phyloP scores from a whole-genome alignment of 37 sponge, comb jelly and placozoan genomes.

The Tethya wilhelma region DNA sequence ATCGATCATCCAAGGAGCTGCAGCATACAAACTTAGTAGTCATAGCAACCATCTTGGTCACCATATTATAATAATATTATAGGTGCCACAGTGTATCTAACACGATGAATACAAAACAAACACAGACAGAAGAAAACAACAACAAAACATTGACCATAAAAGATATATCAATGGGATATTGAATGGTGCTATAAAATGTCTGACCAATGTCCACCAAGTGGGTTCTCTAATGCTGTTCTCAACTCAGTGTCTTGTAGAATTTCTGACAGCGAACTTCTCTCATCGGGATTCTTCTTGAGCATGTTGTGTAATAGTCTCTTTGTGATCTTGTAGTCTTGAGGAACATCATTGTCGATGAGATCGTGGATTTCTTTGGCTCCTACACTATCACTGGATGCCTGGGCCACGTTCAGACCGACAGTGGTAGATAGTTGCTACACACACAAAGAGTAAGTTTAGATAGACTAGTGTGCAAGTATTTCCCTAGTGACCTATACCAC shows the following conservation, averaged over 20 bases:
- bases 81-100: too few relatives aligned
- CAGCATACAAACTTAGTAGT: too few relatives aligned
- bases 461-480: not conserved
- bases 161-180: not conserved
- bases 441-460: not conserved
- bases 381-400: slow-evolving; percentile 34
- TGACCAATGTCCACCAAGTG: slow-evolving; percentile 62
- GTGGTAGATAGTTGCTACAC: slow-evolving; percentile 16
- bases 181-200: slow-evolving; percentile 14
- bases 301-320: slow-evolving; percentile 65
- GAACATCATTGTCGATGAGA: slow-evolving; percentile 50
- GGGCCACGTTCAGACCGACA: slow-evolving; percentile 51
- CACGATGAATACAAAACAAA: not conserved
- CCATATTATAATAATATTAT: too few relatives aligned
- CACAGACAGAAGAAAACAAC: not conserved
- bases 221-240: slow-evolving; percentile 61
- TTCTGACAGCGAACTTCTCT: slow-evolving; percentile 70
- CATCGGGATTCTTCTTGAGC: slow-evolving; percentile 72
- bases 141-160: not conserved
- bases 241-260: slow-evolving; percentile 76
- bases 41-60: too few relatives aligned
- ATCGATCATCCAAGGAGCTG: too few relatives aligned
- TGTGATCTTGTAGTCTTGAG: slow-evolving; percentile 66
- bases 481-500: not conserved
- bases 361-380: slow-evolving; percentile 28